Evolutionary conservation across 2,113 vertebrate genomes (phyloP).

Genomic region (Hemicordylus capensis): DNA sequence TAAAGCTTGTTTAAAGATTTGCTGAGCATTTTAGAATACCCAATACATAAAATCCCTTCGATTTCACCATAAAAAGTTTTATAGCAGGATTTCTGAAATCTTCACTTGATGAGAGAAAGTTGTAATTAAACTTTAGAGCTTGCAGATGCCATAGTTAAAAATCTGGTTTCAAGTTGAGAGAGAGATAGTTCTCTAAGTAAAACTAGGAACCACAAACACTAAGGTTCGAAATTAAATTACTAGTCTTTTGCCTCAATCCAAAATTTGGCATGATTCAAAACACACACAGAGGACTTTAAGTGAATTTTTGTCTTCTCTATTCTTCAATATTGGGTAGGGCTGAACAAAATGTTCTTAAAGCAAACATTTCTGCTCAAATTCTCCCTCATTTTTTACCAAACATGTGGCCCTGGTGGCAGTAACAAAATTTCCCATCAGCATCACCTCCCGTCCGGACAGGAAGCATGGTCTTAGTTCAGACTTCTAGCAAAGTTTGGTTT

Average conservation of each 20-base stretch:
- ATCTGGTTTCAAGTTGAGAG: constrained; percentile 9
- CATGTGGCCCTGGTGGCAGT: no score
- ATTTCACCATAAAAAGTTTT: constrained; percentile 54
- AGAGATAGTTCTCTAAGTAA: neutral
- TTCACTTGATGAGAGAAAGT: constrained; percentile 46
- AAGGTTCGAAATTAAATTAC: neutral
- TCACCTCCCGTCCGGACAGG: no score
- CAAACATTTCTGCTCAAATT: neutral
- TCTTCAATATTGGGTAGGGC: neutral
- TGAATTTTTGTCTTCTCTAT: neutral
- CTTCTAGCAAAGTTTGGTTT: no score
- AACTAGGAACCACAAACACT: constrained; percentile 14
- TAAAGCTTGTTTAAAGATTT: constrained; percentile 25
- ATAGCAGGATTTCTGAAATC: constrained; percentile 49
- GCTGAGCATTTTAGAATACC: neutral
- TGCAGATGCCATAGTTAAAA: constrained; percentile 56
- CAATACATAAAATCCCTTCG: constrained; percentile 32
- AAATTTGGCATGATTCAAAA: neutral
- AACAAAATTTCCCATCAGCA: no score
- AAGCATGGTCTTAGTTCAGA: no score
- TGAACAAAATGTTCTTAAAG: neutral
- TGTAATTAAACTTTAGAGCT: constrained; percentile 48
- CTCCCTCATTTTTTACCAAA: no score
- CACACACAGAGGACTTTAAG: neutral
- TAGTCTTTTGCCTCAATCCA: neutral